phyloP scores from a whole-genome alignment of 2,113 vertebrate genomes.

The Meles meles region DNA sequence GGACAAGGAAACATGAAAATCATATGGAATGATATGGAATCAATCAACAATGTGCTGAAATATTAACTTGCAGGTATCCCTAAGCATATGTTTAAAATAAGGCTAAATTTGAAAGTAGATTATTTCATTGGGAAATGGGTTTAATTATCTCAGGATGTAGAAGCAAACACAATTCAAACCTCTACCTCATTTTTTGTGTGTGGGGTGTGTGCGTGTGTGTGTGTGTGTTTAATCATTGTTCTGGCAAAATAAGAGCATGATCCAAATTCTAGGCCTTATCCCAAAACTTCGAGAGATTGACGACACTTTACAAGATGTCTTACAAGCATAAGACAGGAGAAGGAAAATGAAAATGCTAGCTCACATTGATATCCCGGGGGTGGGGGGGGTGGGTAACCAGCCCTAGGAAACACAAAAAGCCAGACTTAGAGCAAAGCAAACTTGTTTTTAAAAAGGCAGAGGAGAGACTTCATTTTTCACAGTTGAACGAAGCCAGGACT shows the following conservation, averaged over 20 bases:
- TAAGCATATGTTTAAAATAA: not conserved
- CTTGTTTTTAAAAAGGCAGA: not conserved
- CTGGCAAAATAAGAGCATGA: not conserved
- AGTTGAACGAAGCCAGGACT: not conserved
- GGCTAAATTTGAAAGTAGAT: constrained; percentile 1
- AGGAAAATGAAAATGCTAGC: not conserved
- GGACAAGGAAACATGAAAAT: not conserved
- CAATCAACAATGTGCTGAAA: constrained; percentile 31
- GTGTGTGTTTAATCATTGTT: not conserved
- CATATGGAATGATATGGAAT: not conserved
- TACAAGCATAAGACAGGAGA: not conserved
- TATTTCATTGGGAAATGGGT: not conserved
- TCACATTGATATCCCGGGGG: not conserved
- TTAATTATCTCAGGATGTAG: not conserved
- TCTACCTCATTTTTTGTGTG: not conserved
- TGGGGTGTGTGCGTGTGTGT: not conserved
- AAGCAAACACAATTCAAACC: not conserved
- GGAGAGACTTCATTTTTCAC: not conserved
- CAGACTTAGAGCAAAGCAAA: not conserved
- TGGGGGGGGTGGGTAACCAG: not conserved
- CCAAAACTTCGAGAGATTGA: not conserved
- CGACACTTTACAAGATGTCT: not conserved
- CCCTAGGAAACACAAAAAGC: not conserved
- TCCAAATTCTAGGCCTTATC: not conserved
- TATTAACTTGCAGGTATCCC: not conserved